Percentiles rank a stretch among this genome's conserved stretches.
phyloP scores from a whole-genome alignment of 2,113 vertebrate genomes.

The Zeus faber region DNA sequence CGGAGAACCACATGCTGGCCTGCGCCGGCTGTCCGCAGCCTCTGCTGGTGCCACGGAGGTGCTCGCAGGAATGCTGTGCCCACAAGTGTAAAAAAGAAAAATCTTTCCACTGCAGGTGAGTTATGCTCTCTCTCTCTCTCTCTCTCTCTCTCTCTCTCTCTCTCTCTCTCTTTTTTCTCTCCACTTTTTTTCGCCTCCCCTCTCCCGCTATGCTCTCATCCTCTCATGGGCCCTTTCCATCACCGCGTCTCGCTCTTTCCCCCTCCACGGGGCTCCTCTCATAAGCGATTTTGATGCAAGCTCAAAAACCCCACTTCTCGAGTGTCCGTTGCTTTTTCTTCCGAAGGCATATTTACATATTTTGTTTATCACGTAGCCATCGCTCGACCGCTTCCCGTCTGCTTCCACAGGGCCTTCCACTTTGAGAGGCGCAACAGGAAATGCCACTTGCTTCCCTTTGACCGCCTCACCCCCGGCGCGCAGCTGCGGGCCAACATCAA shows the following conservation, averaged over 20 bases:
- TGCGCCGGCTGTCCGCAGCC: conserved; percentile 58
- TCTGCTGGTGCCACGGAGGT: conserved; percentile 38
- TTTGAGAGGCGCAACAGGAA: conserved; percentile 72
- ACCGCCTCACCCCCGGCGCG: conserved; percentile 86
- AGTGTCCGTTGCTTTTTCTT: too few relatives aligned
- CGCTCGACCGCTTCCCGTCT: conserved; percentile 30
- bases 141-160: neutral
- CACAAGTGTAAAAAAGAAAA: conserved; percentile 68
- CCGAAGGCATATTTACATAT: too few relatives aligned
- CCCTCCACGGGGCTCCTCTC: too few relatives aligned
- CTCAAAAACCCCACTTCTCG: too few relatives aligned
- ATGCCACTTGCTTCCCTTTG: conserved; percentile 92
- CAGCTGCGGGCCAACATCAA: conserved; percentile 81
- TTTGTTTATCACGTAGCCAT: neutral
- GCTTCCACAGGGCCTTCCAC: conserved; percentile 71
- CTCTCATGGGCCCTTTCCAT: neutral
- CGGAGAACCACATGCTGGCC: conserved; percentile 59
- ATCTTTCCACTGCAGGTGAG: conserved; percentile 68
- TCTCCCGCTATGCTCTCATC: neutral
- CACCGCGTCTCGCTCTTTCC: too few relatives aligned
- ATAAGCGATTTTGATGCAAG: too few relatives aligned
- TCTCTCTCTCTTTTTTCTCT: neutral
- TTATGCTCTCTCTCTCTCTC: neutral
- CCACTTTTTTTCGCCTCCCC: too few relatives aligned
- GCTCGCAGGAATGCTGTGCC: conserved; percentile 68